phyloP scores from a whole-genome alignment of 2,888 invertebrate species.

The Aethes cnicana region DNA sequence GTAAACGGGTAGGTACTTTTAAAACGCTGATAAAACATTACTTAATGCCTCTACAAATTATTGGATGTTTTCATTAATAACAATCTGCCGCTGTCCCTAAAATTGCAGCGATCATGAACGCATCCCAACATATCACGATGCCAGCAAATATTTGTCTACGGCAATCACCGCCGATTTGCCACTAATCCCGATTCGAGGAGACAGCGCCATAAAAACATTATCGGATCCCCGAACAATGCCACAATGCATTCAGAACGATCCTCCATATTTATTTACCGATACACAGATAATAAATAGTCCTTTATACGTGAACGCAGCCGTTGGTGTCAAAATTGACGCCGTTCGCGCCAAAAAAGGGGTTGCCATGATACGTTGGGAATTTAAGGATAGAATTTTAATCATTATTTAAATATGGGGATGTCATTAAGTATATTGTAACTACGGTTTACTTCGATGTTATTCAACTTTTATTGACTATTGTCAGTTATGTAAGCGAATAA shows the following conservation, averaged over 20 bases:
- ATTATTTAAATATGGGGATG: too few species aligned
- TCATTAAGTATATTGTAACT: too few species aligned
- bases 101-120: slow-evolving; percentile 55
- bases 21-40: background rate
- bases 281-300: slow-evolving; percentile 74
- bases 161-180: slow-evolving; percentile 62
- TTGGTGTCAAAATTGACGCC: slow-evolving; percentile 75
- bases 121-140: slow-evolving; percentile 50
- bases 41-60: background rate
- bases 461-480: too few species aligned
- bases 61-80: background rate
- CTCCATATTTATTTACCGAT: slow-evolving; percentile 75
- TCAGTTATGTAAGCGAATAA: too few species aligned
- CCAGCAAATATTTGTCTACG: slow-evolving; percentile 71
- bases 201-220: slow-evolving; percentile 62
- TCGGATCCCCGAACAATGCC: slow-evolving; percentile 57
- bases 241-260: slow-evolving; percentile 51
- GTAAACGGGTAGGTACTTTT: too few species aligned
- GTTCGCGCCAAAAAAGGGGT: slow-evolving; percentile 36
- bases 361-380: slow-evolving; percentile 19
- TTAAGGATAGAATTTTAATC: slow-evolving; percentile 12
- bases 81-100: slow-evolving; percentile 35
- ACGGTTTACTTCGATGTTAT: too few species aligned
- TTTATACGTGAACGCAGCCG: slow-evolving; percentile 62
- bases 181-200: slow-evolving; percentile 61